phyloP scores from a whole-genome alignment of 2,113 vertebrate genomes.

The Castor canadensis region DNA sequence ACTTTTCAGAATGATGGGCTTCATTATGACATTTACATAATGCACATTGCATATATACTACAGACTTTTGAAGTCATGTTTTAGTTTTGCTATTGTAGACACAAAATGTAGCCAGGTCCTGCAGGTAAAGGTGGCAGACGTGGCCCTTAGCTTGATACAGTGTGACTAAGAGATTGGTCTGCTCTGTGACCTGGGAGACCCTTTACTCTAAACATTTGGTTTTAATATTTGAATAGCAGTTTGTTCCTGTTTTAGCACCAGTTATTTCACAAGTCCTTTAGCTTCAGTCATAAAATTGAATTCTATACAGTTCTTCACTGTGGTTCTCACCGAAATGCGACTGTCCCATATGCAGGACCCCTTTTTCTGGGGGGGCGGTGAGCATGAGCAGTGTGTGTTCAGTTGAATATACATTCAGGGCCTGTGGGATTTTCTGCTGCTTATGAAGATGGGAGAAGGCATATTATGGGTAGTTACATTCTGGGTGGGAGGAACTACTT shows the following conservation, averaged over 20 bases:
- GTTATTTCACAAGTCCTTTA: neutral
- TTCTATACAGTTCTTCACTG: neutral
- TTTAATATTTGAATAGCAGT: neutral
- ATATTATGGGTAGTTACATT: neutral
- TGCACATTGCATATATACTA: no score
- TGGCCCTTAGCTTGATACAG: neutral
- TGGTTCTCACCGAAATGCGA: neutral
- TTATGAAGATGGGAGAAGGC: neutral
- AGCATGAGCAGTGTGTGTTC: fast-evolving
- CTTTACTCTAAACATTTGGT: neutral
- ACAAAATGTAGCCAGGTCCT: neutral
- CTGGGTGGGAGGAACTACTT: neutral
- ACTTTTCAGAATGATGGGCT: no score
- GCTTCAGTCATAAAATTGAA: neutral
- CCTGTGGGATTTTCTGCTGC: neutral
- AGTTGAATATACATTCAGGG: no score
- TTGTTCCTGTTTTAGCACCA: neutral
- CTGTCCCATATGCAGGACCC: neutral
- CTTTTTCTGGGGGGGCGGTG: neutral
- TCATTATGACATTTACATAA: no score
- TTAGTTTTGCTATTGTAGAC: neutral
- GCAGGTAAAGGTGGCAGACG: neutral
- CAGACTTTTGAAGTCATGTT: neutral
- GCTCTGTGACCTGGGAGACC: neutral
- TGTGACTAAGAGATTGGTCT: neutral